Evolutionary conservation across 2,113 vertebrate genomes (phyloP), one percentile per base, ranked within the genome.

Genomic region (Penelope pileata): DNA sequence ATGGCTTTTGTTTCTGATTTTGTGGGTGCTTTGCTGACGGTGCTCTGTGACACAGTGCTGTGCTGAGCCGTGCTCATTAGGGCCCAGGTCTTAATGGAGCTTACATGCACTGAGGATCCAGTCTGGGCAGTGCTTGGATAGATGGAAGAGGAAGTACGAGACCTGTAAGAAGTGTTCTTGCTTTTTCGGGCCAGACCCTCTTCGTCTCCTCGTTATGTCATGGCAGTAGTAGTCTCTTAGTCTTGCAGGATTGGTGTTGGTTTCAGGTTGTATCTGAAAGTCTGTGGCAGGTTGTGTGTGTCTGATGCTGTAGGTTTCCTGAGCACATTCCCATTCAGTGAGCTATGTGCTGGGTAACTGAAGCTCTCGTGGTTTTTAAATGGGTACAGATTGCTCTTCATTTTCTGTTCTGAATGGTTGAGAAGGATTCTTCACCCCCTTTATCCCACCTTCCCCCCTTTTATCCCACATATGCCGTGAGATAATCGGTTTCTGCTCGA

Each of bases 121-220:
- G 38, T n/a, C 5, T 8, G 36, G 32, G 3, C 17, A 29, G 10
- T 26, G 43, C 82, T 58, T 4, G 78, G 18, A 2, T 27, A 6
- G 18, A 6, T 53, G 59, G 29, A 16, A 12, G 69, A 7, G 48
- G 21, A 22, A 16, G 14, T 5, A 2, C 18, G 18, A 14, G 30
- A 2, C 15, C n/a, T 5, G 0, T 3, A 1, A 23, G 68, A 16
- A 23, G n/a, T 10, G 9, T 2, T 72, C 36, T 5, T 64, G 43
- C 16, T 19, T 17, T 26, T 34, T 63, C 54, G 43, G 47, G 42
- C 32, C 47, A 34, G 69, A 5, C 51, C 11, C 38, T 62, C 26
- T 15, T 78, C 11, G 7, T 50, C 24, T 26, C 34, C 40, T 12
- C 1, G 7, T 7, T 17, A 5, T 11, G 16, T 21, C 27, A 2